Conservation (phyloP, 2,888 invertebrate species). For the Clivina fossor region DNA sequence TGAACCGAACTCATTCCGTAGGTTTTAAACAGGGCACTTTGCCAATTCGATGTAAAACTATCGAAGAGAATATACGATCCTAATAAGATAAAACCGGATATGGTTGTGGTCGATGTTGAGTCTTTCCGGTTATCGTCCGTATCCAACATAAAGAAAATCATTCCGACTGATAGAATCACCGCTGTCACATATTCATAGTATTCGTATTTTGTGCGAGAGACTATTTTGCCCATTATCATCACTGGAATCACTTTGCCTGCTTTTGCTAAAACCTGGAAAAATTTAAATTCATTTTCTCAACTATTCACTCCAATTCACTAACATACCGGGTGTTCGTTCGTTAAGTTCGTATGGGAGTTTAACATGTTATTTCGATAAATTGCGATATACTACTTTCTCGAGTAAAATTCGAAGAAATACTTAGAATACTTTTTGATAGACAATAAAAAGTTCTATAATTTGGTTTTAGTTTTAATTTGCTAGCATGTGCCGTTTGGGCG, state of each 20-base stretch:
- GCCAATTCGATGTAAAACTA: slow-evolving; percentile 99
- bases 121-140: slow-evolving; percentile 66
- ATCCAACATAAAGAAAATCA: slow-evolving; percentile 88
- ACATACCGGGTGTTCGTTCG: no score
- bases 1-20: slow-evolving; percentile 81
- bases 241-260: slow-evolving; percentile 98
- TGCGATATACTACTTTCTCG: no score
- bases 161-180: slow-evolving; percentile 84
- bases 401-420: no score
- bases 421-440: no score
- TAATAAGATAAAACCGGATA: slow-evolving; percentile 83
- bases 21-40: slow-evolving; percentile 81
- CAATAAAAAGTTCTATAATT: no score
- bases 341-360: no score
- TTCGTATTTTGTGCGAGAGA: slow-evolving; percentile 84
- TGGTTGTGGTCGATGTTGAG: slow-evolving; percentile 66
- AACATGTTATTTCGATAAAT: no score
- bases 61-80: slow-evolving; percentile 92
- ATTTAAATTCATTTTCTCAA: no score
- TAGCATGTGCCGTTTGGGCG: no score
- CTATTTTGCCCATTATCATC: slow-evolving; percentile 95
- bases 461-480: no score
- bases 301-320: no score
- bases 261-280: slow-evolving; percentile 80
- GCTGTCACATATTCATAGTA: slow-evolving; percentile 92